Conservation (phyloP, 2,113 vertebrate genomes). For the Pyrgilauda ruficollis region DNA sequence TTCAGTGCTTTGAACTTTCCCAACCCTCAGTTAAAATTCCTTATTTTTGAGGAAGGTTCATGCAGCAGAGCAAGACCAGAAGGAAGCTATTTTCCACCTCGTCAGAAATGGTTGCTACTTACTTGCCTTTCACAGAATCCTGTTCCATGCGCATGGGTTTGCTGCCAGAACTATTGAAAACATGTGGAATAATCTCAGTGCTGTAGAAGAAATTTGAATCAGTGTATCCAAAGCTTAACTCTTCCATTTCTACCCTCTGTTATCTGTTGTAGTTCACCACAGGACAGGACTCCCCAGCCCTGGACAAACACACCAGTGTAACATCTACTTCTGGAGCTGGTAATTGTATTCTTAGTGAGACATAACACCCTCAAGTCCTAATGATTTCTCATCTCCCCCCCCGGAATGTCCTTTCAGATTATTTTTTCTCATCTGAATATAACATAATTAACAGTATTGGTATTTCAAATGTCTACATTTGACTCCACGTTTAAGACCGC, state of each 20-base stretch:
- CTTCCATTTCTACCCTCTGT: neutral
- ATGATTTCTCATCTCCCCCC: neutral
- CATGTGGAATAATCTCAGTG: neutral
- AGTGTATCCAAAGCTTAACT: neutral
- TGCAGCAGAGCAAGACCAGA: neutral
- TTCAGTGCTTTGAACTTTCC: neutral
- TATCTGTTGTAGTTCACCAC: neutral
- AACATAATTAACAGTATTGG: neutral
- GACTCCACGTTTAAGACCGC: neutral
- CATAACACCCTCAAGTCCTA: neutral
- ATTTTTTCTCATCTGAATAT: neutral
- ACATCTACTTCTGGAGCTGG: neutral
- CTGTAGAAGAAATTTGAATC: neutral
- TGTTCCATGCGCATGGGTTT: neutral
- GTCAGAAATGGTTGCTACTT: neutral
- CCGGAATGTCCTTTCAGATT: neutral
- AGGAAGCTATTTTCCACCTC: neutral
- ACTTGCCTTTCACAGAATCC: neutral
- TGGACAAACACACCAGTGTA: neutral
- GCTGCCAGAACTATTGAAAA: neutral
- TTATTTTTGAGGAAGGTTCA: neutral
- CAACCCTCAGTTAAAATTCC: neutral
- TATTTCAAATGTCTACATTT: neutral
- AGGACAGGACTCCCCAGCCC: neutral
- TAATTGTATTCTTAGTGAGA: neutral